These are phyloP conservation scores for Colius striatus DNA, from an alignment of 2,113 vertebrate genomes.

Conservation along the genomic window DNA sequence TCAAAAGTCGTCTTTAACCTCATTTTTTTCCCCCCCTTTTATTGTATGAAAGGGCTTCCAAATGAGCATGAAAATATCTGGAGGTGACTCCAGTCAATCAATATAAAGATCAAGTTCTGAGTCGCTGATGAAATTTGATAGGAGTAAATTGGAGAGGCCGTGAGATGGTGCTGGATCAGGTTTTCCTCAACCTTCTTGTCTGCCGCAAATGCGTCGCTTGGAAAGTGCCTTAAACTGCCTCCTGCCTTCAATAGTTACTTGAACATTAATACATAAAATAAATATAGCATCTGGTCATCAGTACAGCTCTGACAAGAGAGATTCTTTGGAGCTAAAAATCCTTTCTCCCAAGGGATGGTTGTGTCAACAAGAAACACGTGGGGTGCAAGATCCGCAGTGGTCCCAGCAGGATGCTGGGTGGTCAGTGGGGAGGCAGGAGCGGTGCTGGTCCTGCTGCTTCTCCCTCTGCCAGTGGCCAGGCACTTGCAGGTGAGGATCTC, in stretches of 20 bases:
- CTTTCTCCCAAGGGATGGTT: background rate
- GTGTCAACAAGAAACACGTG: accelerated
- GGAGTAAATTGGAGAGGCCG: conserved; percentile 54
- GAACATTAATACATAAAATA: background rate
- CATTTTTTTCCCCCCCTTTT: background rate
- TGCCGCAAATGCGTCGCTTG: background rate
- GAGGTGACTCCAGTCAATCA: conserved; percentile 75
- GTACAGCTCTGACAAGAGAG: background rate
- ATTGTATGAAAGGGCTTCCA: conserved; percentile 48
- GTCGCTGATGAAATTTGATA: conserved; percentile 75
- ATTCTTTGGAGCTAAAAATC: conserved; percentile 13
- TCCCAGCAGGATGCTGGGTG: background rate
- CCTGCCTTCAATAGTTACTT: background rate
- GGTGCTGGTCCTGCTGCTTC: background rate
- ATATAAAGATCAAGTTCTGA: conserved; percentile 76
- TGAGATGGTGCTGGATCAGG: conserved; percentile 61
- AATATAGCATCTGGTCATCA: background rate
- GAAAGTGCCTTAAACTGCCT: conserved; percentile 42
- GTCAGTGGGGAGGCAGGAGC: background rate
- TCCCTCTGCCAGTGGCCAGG: background rate
- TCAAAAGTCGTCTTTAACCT: conserved; percentile 68
- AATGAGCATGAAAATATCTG: conserved; percentile 66
- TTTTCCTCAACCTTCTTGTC: conserved; percentile 65
- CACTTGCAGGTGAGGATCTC: background rate
- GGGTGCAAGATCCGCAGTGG: background rate